These are phyloP conservation scores for Aleiodes alternator DNA, from an alignment of 2,888 invertebrate genomes.

Conservation along the genomic window DNA sequence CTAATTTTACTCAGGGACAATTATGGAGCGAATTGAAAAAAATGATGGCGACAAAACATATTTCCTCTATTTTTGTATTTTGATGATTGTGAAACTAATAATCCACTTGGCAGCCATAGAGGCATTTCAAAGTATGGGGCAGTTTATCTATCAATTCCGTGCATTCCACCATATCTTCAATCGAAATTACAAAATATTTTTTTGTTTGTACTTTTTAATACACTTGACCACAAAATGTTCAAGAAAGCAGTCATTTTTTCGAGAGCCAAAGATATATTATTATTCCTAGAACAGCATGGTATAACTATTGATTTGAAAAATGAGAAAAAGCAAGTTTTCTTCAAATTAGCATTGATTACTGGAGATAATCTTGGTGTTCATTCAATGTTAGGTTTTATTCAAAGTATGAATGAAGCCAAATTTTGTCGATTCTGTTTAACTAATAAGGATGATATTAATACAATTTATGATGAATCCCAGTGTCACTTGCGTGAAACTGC, in stretches of 20 bases:
- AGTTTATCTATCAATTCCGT: conserved; percentile 48
- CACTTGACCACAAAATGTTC: conserved; percentile 42
- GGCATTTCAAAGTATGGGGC: conserved; percentile 50
- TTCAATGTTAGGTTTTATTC: conserved; percentile 1
- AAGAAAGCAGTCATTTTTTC: conserved; percentile 46
- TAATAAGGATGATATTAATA: neutral
- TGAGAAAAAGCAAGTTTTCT: conserved; percentile 12
- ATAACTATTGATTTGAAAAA: conserved; percentile 14
- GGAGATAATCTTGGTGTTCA: conserved; percentile 26
- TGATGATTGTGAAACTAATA: conserved; percentile 54
- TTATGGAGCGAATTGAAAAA: conserved; percentile 3
- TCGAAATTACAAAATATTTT: conserved; percentile 50
- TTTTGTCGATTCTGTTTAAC: conserved; percentile 14
- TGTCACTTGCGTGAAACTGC: conserved; percentile 5
- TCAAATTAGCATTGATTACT: conserved; percentile 13
- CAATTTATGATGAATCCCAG: neutral
- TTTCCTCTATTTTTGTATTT: conserved; percentile 51
- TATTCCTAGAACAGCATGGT: conserved; percentile 36
- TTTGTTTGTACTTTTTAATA: conserved; percentile 42
- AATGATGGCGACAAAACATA: conserved; percentile 41
- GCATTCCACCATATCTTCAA: conserved; percentile 48
- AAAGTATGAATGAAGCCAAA: neutral
- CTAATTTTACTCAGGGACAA: conserved; percentile 13
- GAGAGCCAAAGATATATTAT: conserved; percentile 48
- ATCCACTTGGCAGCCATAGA: conserved; percentile 51